Conservation (phyloP, 2,113 vertebrate genomes). For the Gila orcuttii region DNA sequence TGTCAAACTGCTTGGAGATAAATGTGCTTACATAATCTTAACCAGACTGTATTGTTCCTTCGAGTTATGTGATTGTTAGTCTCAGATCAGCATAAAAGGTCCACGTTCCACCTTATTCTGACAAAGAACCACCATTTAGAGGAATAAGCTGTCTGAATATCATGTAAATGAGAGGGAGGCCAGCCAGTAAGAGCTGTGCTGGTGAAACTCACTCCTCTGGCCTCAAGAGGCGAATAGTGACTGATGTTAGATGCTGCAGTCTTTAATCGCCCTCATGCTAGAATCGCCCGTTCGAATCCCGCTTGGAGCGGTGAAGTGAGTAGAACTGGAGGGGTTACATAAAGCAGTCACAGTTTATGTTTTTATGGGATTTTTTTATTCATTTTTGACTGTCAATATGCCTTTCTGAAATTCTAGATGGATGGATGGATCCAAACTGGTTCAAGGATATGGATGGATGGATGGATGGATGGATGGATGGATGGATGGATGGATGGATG, state of each 20-base stretch:
- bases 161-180: not conserved
- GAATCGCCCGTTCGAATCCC: too few species aligned
- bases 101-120: constrained; percentile 1
- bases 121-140: not conserved
- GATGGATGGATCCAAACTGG: too few species aligned
- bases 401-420: not conserved
- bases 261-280: too few species aligned
- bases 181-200: too few species aligned
- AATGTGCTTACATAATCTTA: not conserved
- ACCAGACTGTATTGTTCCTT: not conserved
- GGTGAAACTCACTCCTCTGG: too few species aligned
- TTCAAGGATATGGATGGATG: too few species aligned
- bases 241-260: too few species aligned
- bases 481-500: too few species aligned
- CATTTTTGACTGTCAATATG: not conserved
- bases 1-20: not conserved
- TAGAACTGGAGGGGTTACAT: too few species aligned
- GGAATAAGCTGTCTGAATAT: not conserved
- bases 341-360: not conserved
- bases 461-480: too few species aligned
- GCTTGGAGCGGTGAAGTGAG: too few species aligned
- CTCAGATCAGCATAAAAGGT: not conserved
- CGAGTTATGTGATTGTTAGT: not conserved
- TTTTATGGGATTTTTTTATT: not conserved
- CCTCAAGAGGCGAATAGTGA: too few species aligned